Conservation (phyloP, 1,140 invertebrate species). For the Trachymyrmex cornetzi region DNA sequence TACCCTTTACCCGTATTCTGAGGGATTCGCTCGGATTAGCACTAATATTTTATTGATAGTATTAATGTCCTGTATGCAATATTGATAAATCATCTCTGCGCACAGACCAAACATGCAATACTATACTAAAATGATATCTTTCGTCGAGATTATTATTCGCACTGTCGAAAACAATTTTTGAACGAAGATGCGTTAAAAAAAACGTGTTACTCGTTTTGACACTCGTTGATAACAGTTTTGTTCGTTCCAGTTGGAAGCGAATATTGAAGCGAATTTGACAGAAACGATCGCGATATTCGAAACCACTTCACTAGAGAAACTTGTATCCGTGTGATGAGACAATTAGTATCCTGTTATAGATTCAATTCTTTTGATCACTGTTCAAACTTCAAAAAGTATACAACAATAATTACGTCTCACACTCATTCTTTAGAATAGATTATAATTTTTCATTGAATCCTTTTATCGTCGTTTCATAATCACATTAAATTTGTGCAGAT, state of each 20-base stretch:
- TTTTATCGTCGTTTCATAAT: conserved; percentile 11
- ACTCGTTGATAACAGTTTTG: conserved; percentile 39
- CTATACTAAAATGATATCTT: conserved; percentile 34
- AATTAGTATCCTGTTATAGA: conserved; percentile 14
- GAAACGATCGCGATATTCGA: conserved; percentile 21
- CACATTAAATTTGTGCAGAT: conserved; percentile 9
- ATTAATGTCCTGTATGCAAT: conserved; percentile 34
- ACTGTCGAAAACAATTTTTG: conserved; percentile 4
- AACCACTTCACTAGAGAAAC: conserved; percentile 26
- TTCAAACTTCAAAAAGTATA: not conserved
- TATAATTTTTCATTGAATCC: not conserved
- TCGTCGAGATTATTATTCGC: conserved; percentile 45
- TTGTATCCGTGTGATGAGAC: not conserved
- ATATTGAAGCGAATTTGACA: conserved; percentile 30
- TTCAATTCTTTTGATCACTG: conserved; percentile 20
- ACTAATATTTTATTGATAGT: conserved; percentile 21
- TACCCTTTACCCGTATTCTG: not conserved
- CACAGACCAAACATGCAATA: not conserved
- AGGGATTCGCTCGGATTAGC: not conserved
- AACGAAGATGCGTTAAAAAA: conserved; percentile 27
- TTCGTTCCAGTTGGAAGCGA: not conserved
- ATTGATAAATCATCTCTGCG: conserved; percentile 43
- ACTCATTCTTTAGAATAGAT: not conserved
- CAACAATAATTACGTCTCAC: conserved; percentile 4
- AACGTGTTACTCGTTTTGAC: conserved; percentile 52